Evolutionary conservation across 2,797 vertebrate species (phyloP).

Genomic region (Forpus xanthops): DNA sequence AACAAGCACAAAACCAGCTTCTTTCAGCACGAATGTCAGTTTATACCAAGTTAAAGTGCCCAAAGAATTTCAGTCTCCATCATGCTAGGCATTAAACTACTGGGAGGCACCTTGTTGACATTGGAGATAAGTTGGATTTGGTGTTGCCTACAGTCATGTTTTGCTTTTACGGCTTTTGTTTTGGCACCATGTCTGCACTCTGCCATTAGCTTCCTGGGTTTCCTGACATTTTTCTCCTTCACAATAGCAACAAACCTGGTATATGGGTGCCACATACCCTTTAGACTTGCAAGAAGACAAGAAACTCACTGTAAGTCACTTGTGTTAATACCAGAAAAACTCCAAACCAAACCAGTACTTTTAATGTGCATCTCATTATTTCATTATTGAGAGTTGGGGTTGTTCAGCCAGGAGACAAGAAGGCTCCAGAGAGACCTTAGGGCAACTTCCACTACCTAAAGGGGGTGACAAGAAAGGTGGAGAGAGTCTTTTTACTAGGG

Average conservation of each 20-base stretch:
- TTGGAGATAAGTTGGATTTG: not conserved
- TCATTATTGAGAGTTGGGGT: not conserved
- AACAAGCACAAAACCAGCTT: not conserved
- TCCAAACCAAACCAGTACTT: not conserved
- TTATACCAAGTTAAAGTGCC: not conserved
- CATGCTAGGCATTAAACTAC: not conserved
- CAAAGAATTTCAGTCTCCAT: not conserved
- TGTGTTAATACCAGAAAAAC: not conserved
- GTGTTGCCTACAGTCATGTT: fast-evolving
- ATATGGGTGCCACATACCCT: not conserved
- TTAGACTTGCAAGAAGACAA: not conserved
- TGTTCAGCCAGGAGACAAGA: not conserved
- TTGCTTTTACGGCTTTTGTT: not conserved
- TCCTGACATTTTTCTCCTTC: not conserved
- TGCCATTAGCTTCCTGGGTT: not conserved
- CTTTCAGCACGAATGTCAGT: not conserved
- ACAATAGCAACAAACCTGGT: not conserved
- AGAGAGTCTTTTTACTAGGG: not conserved
- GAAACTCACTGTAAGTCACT: not conserved
- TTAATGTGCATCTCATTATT: not conserved
- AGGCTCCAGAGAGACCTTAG: not conserved
- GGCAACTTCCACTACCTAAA: not conserved
- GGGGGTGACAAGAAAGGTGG: not conserved
- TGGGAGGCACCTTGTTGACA: not conserved
- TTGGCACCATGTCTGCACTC: not conserved